Evolutionary conservation across 2,888 invertebrate species (phyloP).

Genomic region (Chromoteleia sp.): DNA sequence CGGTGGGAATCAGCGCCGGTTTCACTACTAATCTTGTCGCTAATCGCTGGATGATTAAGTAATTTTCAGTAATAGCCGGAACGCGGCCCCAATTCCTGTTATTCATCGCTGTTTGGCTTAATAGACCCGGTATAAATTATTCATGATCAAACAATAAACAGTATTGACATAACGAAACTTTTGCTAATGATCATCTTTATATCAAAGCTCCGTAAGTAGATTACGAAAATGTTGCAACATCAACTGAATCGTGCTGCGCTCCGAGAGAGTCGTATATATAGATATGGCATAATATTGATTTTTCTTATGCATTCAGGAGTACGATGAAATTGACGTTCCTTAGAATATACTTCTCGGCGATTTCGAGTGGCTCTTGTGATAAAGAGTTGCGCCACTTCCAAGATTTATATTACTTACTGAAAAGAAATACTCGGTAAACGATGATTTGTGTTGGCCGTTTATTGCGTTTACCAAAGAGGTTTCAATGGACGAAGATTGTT

Average conservation of each 20-base stretch:
- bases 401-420: constrained; percentile 56
- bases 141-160: constrained; percentile 33
- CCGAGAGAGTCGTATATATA: constrained; percentile 7
- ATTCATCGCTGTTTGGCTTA: constrained; percentile 36
- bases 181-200: constrained; percentile 46
- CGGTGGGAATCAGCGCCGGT: constrained; percentile 25
- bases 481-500: constrained; percentile 25
- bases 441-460: constrained; percentile 43
- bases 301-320: constrained; percentile 62
- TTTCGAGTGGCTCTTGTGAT: constrained; percentile 58
- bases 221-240: constrained; percentile 34
- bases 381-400: constrained; percentile 54
- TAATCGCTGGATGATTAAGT: constrained; percentile 59
- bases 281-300: constrained; percentile 54
- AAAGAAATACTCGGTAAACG: constrained; percentile 36
- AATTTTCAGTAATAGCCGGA: constrained; percentile 52
- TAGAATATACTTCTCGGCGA: constrained; percentile 52
- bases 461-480: constrained; percentile 22
- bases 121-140: constrained; percentile 41
- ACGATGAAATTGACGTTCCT: constrained; percentile 61
- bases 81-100: constrained; percentile 33
- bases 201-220: constrained; percentile 25
- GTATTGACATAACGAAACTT: constrained; percentile 29
- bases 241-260: constrained; percentile 13
- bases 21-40: constrained; percentile 44